These are phyloP conservation scores for Ormyrus rosae DNA, from an alignment of 2,888 invertebrate genomes.

Conservation along the genomic window DNA sequence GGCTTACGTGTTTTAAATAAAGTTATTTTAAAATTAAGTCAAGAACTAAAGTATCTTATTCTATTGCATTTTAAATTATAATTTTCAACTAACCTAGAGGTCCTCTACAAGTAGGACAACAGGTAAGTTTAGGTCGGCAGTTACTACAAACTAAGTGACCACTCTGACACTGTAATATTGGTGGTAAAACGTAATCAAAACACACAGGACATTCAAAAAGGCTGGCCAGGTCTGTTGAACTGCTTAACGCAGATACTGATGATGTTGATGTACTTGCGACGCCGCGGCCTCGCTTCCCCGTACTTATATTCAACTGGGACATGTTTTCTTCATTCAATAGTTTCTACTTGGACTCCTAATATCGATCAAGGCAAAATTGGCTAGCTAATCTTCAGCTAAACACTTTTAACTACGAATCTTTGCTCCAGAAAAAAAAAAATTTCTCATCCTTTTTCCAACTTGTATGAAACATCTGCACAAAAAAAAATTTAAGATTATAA, in stretches of 20 bases:
- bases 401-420: not conserved
- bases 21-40: no score
- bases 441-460: constrained; percentile 2
- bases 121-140: constrained; percentile 96
- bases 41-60: no score
- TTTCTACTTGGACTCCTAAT: constrained; percentile 13
- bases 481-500: not conserved
- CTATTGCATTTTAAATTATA: not conserved
- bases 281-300: constrained; percentile 73
- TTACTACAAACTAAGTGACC: constrained; percentile 99
- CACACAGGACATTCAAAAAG: constrained; percentile 98
- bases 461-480: constrained; percentile 4
- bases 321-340: constrained; percentile 62
- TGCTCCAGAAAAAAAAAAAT: constrained; percentile 10
- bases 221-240: constrained; percentile 92
- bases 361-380: constrained; percentile 1
- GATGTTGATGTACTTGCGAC: constrained; percentile 76
- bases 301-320: constrained; percentile 72
- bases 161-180: constrained; percentile 98
- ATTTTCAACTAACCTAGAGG: constrained; percentile 82
- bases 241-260: constrained; percentile 80
- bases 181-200: constrained; percentile 99
- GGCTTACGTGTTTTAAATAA: no score
- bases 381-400: not conserved
- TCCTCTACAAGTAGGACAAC: constrained; percentile 98